A percentile compares a stretch with the other conserved stretches of the same genome.
phyloP scores from a whole-genome alignment of 2,113 vertebrate species.

The Seriola dumerili region DNA sequence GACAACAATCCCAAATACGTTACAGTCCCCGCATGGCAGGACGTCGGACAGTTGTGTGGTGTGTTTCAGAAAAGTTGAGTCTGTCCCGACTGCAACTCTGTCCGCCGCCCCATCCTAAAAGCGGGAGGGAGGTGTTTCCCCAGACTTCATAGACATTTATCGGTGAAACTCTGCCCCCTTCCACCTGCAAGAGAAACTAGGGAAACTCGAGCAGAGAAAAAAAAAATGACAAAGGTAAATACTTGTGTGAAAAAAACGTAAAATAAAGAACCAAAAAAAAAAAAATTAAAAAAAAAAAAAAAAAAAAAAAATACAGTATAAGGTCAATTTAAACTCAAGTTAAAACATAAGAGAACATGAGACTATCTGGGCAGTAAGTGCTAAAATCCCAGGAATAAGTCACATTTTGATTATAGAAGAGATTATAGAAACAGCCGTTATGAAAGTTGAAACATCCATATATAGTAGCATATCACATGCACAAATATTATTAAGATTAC shows the following conservation, averaged over 20 bases:
- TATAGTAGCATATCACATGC: no score
- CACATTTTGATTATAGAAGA: background rate
- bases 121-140: conserved; percentile 63
- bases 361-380: background rate
- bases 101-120: conserved; percentile 47
- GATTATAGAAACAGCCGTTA: background rate
- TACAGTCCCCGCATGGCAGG: conserved; percentile 63
- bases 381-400: background rate
- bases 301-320: no score
- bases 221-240: background rate
- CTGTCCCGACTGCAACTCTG: conserved; percentile 64
- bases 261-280: no score
- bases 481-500: background rate
- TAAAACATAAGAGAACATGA: background rate
- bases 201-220: background rate
- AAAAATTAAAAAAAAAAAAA: no score
- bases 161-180: conserved; percentile 70
- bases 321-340: no score
- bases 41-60: conserved; percentile 7
- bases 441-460: no score
- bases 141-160: background rate
- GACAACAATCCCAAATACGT: conserved; percentile 19
- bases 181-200: conserved; percentile 29
- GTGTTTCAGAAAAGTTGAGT: conserved; percentile 51
- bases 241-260: no score